Conservation (phyloP, 2,113 vertebrate genomes). For the Bubo scandiacus region DNA sequence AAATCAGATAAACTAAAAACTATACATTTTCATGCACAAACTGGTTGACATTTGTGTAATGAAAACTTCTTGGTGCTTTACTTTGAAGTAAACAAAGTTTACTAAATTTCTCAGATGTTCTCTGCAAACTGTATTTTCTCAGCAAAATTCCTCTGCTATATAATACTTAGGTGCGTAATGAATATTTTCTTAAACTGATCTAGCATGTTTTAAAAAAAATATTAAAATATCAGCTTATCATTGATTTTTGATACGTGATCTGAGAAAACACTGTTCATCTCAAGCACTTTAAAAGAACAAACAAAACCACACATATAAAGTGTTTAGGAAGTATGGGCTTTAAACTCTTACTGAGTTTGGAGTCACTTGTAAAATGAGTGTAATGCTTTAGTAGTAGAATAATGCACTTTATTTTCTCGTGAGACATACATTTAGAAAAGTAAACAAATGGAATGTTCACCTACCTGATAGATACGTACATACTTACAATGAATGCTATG, state of each 20-base stretch:
- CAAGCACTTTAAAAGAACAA: background rate
- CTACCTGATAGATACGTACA: background rate
- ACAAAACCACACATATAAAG: background rate
- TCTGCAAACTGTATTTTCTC: background rate
- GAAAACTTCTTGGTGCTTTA: background rate
- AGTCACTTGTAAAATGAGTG: background rate
- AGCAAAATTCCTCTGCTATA: background rate
- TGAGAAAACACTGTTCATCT: background rate
- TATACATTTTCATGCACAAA: background rate
- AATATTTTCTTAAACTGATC: background rate
- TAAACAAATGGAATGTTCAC: background rate
- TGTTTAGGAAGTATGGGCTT: background rate
- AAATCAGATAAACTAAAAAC: background rate
- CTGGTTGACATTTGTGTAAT: background rate
- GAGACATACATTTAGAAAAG: background rate
- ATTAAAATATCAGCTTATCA: background rate
- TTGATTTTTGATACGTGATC: background rate
- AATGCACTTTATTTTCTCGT: background rate
- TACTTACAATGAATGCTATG: background rate
- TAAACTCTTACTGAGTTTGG: background rate
- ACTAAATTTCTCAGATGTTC: background rate
- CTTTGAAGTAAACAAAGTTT: background rate
- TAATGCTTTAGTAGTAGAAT: background rate
- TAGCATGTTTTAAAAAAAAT: background rate
- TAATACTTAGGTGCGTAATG: background rate